Conservation (phyloP, 2,113 vertebrate species). For the Rallus limicola region DNA sequence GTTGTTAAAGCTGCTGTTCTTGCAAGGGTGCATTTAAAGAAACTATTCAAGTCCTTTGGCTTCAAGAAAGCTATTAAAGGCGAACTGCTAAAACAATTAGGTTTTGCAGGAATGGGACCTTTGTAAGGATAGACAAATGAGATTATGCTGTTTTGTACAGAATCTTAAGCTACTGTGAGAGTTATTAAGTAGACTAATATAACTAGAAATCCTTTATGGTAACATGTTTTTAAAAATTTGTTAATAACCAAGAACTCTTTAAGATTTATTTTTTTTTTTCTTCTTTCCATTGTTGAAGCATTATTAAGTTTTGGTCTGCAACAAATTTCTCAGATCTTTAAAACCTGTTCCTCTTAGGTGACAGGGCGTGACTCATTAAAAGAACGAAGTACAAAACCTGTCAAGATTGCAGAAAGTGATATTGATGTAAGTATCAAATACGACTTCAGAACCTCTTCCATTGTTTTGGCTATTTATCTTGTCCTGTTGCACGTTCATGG, state of each 20-base stretch:
- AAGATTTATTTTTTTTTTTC: neutral
- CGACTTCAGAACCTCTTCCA: neutral
- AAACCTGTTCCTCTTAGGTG: constrained; percentile 79
- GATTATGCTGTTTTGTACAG: neutral
- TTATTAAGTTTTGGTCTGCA: neutral
- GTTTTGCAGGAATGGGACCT: neutral
- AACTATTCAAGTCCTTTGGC: neutral
- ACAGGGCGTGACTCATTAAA: constrained; percentile 87
- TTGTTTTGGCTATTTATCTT: neutral
- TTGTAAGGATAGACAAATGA: neutral
- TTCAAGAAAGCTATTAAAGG: neutral
- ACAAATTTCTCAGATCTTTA: neutral
- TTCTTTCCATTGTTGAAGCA: neutral
- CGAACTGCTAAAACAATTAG: neutral
- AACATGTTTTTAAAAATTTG: neutral
- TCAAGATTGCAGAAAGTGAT: constrained; percentile 96
- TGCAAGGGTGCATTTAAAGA: neutral
- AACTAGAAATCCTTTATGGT: neutral
- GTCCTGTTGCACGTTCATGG: neutral
- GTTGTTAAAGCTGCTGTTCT: neutral
- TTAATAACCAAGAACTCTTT: neutral
- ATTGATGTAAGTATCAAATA: constrained; percentile 87
- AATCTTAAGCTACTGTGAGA: neutral
- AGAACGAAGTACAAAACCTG: constrained; percentile 86
- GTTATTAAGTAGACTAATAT: neutral